These are phyloP conservation scores for Rhynchonycteris naso DNA, from an alignment of 2,797 vertebrate species.

Conservation along the genomic window DNA sequence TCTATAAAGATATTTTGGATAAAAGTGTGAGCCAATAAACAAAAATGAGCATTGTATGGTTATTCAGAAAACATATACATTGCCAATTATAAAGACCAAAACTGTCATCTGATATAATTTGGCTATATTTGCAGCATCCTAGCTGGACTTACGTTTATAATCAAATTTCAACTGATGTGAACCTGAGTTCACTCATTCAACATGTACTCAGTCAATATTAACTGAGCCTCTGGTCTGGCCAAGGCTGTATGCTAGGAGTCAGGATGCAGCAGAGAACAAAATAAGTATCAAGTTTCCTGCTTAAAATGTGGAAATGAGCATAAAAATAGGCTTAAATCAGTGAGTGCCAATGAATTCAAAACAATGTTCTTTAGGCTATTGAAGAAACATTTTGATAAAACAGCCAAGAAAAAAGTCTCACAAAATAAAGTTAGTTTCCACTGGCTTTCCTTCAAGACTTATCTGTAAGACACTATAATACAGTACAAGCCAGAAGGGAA, in stretches of 20 bases:
- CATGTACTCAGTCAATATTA: not conserved
- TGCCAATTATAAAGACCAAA: not conserved
- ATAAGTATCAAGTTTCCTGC: not conserved
- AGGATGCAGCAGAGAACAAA: not conserved
- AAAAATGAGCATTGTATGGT: not conserved
- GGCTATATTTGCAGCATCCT: not conserved
- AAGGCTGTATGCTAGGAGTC: not conserved
- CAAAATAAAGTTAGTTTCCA: conserved; percentile 60
- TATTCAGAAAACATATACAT: conserved; percentile 18
- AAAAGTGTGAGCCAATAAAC: not conserved
- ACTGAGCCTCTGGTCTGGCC: not conserved
- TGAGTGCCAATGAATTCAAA: conserved; percentile 35
- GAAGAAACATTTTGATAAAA: conserved; percentile 53
- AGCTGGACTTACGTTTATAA: not conserved
- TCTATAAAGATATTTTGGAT: not conserved
- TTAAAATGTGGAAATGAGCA: not conserved
- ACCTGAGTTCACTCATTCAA: conserved; percentile 6
- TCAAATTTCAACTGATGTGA: conserved; percentile 16
- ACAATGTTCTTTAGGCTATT: not conserved
- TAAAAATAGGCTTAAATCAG: conserved; percentile 14
- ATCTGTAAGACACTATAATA: conserved; percentile 50
- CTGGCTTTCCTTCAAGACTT: conserved; percentile 42
- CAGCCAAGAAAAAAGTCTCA: conserved; percentile 52
- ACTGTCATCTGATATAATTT: not conserved
- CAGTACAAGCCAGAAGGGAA: conserved; percentile 36